These are phyloP conservation scores for Australoheros scitulus DNA, from an alignment of 2,113 vertebrate genomes.

Conservation along the genomic window DNA sequence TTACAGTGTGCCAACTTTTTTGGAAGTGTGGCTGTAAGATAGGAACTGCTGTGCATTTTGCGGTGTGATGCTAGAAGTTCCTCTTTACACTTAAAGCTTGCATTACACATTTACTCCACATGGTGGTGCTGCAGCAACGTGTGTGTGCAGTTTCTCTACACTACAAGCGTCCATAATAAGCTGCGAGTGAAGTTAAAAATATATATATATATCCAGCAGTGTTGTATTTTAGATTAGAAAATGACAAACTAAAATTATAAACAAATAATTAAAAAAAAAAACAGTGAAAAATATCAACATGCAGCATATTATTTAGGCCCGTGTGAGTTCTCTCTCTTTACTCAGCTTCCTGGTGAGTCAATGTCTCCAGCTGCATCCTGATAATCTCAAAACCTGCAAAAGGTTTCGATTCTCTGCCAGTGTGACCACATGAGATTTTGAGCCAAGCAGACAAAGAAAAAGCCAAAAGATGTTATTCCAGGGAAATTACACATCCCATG, in stretches of 20 bases:
- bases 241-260: not conserved
- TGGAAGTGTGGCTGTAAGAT: not conserved
- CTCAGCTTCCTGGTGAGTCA: conserved; percentile 9
- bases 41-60: not conserved
- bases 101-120: conserved; percentile 13
- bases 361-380: not conserved
- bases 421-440: not conserved
- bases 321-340: not conserved
- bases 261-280: not conserved
- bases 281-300: not conserved
- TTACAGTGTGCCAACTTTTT: not conserved
- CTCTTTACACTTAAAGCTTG: not conserved
- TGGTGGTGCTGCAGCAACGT: conserved; percentile 21
- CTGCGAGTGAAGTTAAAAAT: no score
- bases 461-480: not conserved
- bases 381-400: not conserved
- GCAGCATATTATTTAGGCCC: not conserved
- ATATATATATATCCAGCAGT: not conserved
- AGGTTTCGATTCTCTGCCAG: conserved; percentile 12
- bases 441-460: not conserved
- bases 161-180: no score
- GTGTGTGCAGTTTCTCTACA: not conserved
- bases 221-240: not conserved
- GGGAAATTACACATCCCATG: not conserved
- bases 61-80: not conserved